These are phyloP conservation scores for Dryococelus australis DNA, from an alignment of 2,888 invertebrate species.

Conservation along the genomic window DNA sequence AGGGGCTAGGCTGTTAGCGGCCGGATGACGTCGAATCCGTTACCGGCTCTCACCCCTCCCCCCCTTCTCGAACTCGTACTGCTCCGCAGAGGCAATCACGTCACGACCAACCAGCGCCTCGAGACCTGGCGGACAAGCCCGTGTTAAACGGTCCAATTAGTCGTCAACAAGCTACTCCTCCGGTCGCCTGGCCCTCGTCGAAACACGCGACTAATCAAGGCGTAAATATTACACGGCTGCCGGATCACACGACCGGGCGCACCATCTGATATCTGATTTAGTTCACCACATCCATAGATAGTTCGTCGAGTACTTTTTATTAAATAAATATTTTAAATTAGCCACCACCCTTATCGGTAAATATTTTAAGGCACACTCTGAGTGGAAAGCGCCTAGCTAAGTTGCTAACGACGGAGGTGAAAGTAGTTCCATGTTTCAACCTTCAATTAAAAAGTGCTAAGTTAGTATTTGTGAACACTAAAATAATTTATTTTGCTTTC, in stretches of 20 bases:
- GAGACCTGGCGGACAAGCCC: conserved; percentile 9
- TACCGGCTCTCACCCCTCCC: neutral
- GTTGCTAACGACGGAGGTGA: no score
- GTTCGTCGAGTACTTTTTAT: no score
- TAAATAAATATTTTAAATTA: no score
- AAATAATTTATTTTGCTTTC: no score
- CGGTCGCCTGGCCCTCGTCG: neutral
- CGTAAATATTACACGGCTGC: neutral
- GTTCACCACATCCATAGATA: neutral
- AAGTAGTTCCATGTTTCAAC: no score
- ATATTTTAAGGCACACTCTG: no score
- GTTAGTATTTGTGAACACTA: no score
- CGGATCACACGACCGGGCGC: neutral
- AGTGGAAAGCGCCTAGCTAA: no score
- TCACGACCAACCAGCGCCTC: neutral
- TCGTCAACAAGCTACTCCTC: conserved; percentile 3
- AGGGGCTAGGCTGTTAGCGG: neutral
- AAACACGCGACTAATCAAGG: neutral
- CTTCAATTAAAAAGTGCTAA: no score
- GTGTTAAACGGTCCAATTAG: conserved; percentile 16
- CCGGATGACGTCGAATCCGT: neutral
- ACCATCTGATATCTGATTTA: neutral
- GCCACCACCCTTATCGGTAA: no score
- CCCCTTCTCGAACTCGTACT: neutral
- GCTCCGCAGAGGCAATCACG: conserved; percentile 7